phyloP scores from a whole-genome alignment of 2,888 invertebrate genomes.

The Trypoxylon attenuatum region DNA sequence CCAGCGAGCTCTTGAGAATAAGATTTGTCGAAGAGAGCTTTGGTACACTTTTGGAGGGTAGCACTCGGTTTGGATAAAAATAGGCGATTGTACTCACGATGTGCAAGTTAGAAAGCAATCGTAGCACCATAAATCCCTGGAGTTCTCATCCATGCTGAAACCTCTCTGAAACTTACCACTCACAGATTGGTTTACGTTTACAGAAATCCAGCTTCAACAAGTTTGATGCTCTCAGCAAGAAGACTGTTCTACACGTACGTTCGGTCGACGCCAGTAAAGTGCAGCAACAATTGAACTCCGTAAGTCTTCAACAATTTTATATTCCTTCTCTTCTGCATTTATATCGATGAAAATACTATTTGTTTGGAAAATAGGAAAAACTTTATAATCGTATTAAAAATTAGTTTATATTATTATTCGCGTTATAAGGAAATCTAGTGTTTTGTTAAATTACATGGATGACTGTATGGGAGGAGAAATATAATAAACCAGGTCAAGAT shows the following conservation, averaged over 20 bases:
- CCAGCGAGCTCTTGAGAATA: too few relatives aligned
- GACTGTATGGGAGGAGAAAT: too few relatives aligned
- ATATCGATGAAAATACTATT: slow-evolving; percentile 2
- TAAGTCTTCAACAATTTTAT: slow-evolving; percentile 69
- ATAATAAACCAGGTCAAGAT: not conserved
- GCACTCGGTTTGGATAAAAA: too few relatives aligned
- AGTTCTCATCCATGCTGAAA: too few relatives aligned
- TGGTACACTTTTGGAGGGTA: too few relatives aligned
- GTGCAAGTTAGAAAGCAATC: not conserved
- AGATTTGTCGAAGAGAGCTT: too few relatives aligned
- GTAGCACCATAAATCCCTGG: not conserved
- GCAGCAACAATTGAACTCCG: slow-evolving; percentile 81
- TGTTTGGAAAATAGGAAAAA: too few relatives aligned
- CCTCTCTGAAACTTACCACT: too few relatives aligned
- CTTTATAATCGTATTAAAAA: too few relatives aligned
- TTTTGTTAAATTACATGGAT: not conserved
- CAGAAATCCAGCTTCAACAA: slow-evolving; percentile 87
- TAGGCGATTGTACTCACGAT: not conserved
- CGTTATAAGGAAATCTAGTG: not conserved
- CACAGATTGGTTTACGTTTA: slow-evolving; percentile 60
- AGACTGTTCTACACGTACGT: slow-evolving; percentile 81
- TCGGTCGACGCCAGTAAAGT: slow-evolving; percentile 82
- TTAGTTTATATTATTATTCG: not conserved
- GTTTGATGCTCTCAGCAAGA: slow-evolving; percentile 83
- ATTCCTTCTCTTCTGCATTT: slow-evolving; percentile 11